Conservation (phyloP, 2,113 vertebrate genomes). For the Sturnira hondurensis region DNA sequence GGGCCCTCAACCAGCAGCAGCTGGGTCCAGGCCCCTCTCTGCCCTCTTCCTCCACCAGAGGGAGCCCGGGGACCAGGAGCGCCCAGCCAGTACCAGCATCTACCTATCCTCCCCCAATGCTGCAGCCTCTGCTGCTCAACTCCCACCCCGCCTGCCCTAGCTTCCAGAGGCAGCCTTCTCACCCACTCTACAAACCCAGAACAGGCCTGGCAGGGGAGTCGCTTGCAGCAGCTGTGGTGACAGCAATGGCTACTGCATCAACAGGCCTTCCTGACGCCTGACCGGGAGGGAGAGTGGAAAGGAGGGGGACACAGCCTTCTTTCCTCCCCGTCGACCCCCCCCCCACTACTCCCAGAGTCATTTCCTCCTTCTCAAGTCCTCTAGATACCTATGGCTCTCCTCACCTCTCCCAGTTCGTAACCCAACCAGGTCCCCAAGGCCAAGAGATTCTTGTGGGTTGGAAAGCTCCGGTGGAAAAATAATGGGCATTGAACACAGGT, state of each 20-base stretch:
- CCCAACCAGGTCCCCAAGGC: neutral
- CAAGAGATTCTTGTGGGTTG: neutral
- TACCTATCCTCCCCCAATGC: constrained; percentile 64
- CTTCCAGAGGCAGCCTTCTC: constrained; percentile 61
- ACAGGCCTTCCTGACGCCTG: neutral
- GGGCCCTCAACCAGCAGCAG: neutral
- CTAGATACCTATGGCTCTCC: neutral
- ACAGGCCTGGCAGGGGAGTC: constrained; percentile 44
- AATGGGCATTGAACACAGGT: neutral
- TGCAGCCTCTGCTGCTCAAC: constrained; percentile 68
- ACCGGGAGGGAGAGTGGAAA: neutral
- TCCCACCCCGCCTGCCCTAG: constrained; percentile 66
- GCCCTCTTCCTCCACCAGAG: constrained; percentile 59
- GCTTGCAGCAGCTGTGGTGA: neutral
- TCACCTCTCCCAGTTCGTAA: neutral
- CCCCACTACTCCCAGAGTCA: neutral
- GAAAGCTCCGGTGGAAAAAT: constrained; percentile 18
- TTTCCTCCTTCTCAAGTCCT: neutral
- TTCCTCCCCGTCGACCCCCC: neutral
- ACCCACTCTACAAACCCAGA: constrained; percentile 67
- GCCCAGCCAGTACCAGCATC: constrained; percentile 21
- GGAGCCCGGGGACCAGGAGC: constrained; percentile 58
- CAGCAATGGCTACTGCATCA: constrained; percentile 32
- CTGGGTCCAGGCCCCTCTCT: neutral
- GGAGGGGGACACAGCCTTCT: neutral